These are phyloP conservation scores for Probaryconus sp. DNA, from an alignment of 1,140 invertebrate genomes.

Conservation along the genomic window DNA sequence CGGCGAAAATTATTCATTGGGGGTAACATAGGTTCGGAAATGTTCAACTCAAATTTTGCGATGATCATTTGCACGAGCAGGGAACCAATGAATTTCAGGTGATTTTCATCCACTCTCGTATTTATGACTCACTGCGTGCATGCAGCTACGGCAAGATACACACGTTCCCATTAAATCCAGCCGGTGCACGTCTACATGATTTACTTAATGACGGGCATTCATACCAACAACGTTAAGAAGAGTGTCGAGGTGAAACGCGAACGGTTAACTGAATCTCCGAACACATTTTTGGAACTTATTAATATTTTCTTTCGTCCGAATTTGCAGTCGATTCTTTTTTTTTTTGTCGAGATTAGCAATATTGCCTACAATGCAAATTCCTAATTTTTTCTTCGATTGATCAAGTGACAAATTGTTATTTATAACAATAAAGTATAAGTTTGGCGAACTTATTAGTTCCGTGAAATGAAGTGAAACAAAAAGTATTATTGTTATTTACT, in stretches of 20 bases:
- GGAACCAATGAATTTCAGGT: slow-evolving; percentile 22
- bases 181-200: slow-evolving; percentile 46
- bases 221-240: slow-evolving; percentile 33
- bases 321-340: too few species aligned
- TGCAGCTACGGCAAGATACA: slow-evolving; percentile 22
- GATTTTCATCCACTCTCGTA: slow-evolving; percentile 27
- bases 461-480: too few species aligned
- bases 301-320: slow-evolving; percentile 60
- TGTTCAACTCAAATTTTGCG: background rate
- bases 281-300: slow-evolving; percentile 35
- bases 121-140: slow-evolving; percentile 45
- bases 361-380: slow-evolving; percentile 29
- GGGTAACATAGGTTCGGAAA: too few species aligned
- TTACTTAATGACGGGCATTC: slow-evolving; percentile 61
- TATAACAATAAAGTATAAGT: too few species aligned
- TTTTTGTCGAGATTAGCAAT: slow-evolving; percentile 57
- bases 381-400: slow-evolving; percentile 31
- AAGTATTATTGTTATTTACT: too few species aligned
- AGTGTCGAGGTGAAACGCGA: slow-evolving; percentile 29
- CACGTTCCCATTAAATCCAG: slow-evolving; percentile 54
- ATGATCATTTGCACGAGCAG: slow-evolving; percentile 7
- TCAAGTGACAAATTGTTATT: too few species aligned
- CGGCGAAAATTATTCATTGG: too few species aligned
- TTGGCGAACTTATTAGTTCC: too few species aligned
- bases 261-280: slow-evolving; percentile 3